These are phyloP conservation scores for Neotoma lepida DNA, from an alignment of 2,113 vertebrate genomes.

Conservation along the genomic window DNA sequence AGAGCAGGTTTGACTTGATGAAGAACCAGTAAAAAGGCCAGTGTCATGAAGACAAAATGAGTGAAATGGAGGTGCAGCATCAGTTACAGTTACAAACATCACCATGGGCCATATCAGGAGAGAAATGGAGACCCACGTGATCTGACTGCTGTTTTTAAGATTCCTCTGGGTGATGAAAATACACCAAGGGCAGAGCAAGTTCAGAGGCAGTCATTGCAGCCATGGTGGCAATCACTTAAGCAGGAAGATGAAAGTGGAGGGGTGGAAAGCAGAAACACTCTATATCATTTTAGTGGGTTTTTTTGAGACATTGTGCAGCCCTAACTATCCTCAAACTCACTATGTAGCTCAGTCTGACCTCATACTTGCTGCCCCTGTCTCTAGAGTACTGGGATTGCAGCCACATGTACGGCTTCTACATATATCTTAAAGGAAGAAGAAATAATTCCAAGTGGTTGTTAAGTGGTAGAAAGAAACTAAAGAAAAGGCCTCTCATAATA, in stretches of 20 bases:
- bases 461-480: constrained; percentile 10
- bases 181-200: neutral
- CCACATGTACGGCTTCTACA: neutral
- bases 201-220: neutral
- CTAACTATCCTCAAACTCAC: neutral
- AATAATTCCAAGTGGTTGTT: neutral
- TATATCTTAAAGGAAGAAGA: neutral
- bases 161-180: constrained; percentile 26
- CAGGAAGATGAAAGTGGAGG: neutral
- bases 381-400: neutral
- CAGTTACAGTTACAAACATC: neutral
- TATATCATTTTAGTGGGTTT: neutral
- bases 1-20: neutral
- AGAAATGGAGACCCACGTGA: neutral
- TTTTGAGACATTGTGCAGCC: neutral
- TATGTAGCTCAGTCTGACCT: neutral
- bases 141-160: constrained; percentile 29
- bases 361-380: neutral
- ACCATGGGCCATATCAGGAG: neutral
- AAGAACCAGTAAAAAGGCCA: neutral
- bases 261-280: neutral
- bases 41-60: neutral
- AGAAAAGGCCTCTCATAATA: neutral
- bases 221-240: neutral
- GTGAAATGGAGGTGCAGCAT: neutral